Percentiles rank a stretch among this genome's conserved stretches.
Conservation (phyloP, 1,140 invertebrate species). For the Sycophaga agraensis region DNA sequence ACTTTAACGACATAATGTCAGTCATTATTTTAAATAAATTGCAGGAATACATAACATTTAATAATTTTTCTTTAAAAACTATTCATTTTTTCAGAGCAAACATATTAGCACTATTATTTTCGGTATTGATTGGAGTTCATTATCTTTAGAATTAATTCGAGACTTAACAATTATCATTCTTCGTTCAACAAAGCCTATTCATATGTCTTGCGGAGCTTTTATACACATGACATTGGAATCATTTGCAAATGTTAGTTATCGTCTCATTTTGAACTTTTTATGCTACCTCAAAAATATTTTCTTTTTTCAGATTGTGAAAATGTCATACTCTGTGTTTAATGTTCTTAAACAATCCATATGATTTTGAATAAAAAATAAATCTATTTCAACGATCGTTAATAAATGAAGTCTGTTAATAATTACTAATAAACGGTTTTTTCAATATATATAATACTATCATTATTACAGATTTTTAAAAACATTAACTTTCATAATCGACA, state of each 20-base stretch:
- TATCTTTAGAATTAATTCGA: not conserved
- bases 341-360: not conserved
- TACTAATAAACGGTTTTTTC: too few species aligned
- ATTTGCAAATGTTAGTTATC: slow-evolving; percentile 13
- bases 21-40: too few species aligned
- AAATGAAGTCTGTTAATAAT: too few species aligned
- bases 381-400: too few species aligned
- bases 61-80: too few species aligned
- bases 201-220: not conserved
- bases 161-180: not conserved
- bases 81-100: not conserved
- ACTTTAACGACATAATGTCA: too few species aligned
- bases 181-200: not conserved
- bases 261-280: not conserved
- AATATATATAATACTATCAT: too few species aligned
- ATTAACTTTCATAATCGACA: too few species aligned
- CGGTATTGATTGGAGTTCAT: not conserved
- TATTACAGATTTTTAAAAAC: too few species aligned
- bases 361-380: not conserved
- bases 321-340: slow-evolving; percentile 19
- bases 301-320: slow-evolving; percentile 9
- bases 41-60: not conserved
- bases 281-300: not conserved
- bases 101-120: not conserved
- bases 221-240: not conserved